Conservation (phyloP, 2,113 vertebrate species). For the Tyrannus savana region DNA sequence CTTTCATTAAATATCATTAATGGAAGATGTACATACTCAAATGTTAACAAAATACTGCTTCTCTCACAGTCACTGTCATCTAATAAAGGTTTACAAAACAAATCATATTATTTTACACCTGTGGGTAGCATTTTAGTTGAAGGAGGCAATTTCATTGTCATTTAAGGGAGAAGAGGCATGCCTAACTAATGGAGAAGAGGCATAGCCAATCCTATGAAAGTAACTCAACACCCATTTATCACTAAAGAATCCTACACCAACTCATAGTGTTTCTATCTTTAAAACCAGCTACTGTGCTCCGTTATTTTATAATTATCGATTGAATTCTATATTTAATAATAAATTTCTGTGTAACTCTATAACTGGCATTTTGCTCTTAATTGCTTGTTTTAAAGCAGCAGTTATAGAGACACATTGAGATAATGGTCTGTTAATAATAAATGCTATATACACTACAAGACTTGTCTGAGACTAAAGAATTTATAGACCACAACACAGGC, state of each 20-base stretch:
- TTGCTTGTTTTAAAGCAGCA: background rate
- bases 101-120: constrained; percentile 64
- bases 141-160: constrained; percentile 68
- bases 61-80: background rate
- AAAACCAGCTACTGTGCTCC: background rate
- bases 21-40: constrained; percentile 24
- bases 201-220: background rate
- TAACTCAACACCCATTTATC: background rate
- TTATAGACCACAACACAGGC: background rate
- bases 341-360: background rate
- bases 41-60: constrained; percentile 68
- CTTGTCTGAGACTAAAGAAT: background rate
- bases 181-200: constrained; percentile 44
- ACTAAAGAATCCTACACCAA: background rate
- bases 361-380: background rate
- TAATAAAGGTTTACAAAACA: constrained; percentile 75
- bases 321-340: background rate
- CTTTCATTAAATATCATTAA: constrained; percentile 62
- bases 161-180: constrained; percentile 59
- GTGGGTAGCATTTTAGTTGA: constrained; percentile 52
- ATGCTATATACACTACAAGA: background rate
- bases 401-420: background rate
- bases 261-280: background rate
- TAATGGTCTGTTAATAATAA: background rate
- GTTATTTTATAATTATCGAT: background rate